These are phyloP conservation scores for Myotis lucifugus DNA, from an alignment of 2,113 vertebrate genomes.

Conservation along the genomic window DNA sequence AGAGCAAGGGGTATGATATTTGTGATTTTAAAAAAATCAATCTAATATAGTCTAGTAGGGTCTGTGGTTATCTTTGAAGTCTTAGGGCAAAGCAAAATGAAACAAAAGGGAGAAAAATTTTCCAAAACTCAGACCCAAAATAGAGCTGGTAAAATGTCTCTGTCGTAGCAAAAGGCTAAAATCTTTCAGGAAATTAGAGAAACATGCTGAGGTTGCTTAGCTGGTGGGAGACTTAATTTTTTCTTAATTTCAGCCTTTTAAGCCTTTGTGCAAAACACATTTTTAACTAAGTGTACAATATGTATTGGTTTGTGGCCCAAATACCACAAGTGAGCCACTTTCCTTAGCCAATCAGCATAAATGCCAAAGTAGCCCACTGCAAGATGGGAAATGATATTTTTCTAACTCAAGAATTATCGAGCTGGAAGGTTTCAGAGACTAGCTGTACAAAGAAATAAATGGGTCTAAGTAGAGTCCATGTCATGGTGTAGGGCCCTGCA, in stretches of 20 bases:
- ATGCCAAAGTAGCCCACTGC: constrained; percentile 39
- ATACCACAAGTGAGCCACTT: constrained; percentile 5
- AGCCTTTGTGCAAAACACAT: constrained; percentile 53
- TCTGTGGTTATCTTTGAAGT: constrained; percentile 50
- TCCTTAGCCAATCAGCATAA: constrained; percentile 41
- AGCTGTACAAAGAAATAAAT: constrained; percentile 22
- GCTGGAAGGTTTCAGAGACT: constrained; percentile 26
- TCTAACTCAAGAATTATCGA: constrained; percentile 34
- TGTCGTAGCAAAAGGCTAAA: neutral
- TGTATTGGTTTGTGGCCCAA: neutral
- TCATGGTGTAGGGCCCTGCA: too few species aligned
- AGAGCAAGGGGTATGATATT: constrained; percentile 25
- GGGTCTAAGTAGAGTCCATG: neutral
- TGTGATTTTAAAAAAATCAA: constrained; percentile 40
- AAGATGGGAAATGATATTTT: constrained; percentile 35
- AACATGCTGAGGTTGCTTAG: neutral
- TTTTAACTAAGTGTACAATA: constrained; percentile 52
- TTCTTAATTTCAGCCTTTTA: constrained; percentile 50
- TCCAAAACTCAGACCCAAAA: constrained; percentile 11
- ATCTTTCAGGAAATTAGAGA: constrained; percentile 56
- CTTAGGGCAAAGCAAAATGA: neutral
- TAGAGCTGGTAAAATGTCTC: neutral
- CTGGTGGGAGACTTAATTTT: neutral
- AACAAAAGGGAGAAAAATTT: constrained; percentile 39
- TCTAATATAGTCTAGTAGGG: constrained; percentile 34